Percentiles rank a stretch among this genome's conserved stretches.
Conservation (phyloP, 2,797 vertebrate genomes). For the Spinibarbus caldwelli region DNA sequence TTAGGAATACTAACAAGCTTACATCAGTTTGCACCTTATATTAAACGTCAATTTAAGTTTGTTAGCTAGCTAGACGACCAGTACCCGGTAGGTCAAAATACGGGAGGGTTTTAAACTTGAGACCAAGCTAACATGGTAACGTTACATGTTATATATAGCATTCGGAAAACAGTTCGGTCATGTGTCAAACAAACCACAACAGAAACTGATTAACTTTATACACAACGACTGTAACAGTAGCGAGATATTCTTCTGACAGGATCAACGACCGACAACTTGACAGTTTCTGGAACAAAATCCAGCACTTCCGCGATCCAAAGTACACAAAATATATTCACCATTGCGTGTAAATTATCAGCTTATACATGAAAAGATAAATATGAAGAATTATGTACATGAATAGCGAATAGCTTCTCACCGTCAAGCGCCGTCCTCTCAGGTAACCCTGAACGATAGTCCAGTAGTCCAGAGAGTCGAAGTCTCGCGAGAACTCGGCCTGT, state of each 20-base stretch:
- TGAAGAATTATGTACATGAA: background rate
- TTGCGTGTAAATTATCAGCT: background rate
- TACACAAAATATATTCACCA: background rate
- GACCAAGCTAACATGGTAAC: conserved; percentile 41
- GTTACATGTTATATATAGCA: background rate
- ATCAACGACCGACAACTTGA: conserved; percentile 20
- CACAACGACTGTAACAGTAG: background rate
- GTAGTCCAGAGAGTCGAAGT: background rate
- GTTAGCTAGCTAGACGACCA: background rate
- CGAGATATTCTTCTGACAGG: background rate
- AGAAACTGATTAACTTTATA: conserved; percentile 16
- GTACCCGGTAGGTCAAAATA: background rate
- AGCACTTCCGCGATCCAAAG: conserved; percentile 3
- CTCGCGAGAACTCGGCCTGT: conserved; percentile 36
- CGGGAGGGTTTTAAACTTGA: conserved; percentile 8
- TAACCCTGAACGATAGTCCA: conserved; percentile 36
- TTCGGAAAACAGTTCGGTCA: background rate
- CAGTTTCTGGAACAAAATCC: background rate
- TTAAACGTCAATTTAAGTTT: background rate
- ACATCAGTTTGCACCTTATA: background rate
- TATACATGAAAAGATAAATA: background rate
- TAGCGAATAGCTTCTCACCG: conserved; percentile 25
- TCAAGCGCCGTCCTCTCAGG: conserved; percentile 29
- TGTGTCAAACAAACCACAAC: background rate
- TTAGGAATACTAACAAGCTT: background rate